Evolutionary conservation across 2,888 invertebrate genomes (phyloP).

Genomic region (Caenorhabditis japonica): DNA sequence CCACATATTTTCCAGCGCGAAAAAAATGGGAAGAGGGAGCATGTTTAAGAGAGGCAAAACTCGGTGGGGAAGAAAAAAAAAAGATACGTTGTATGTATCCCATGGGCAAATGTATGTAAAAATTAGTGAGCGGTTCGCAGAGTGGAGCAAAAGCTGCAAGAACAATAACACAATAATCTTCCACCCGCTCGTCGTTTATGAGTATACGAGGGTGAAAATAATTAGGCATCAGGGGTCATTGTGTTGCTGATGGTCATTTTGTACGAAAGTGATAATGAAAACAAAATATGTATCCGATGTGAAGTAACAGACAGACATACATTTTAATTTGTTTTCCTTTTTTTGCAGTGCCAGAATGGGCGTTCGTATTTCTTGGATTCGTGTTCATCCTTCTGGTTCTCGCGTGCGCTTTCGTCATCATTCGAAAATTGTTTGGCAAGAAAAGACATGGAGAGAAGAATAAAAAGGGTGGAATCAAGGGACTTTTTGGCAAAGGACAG

Average conservation of each 20-base stretch:
- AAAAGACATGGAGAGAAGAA: conserved; percentile 77
- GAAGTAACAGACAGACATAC: background rate
- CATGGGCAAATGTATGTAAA: conserved; percentile 20
- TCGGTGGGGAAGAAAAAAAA: conserved; percentile 19
- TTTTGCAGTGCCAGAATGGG: conserved; percentile 76
- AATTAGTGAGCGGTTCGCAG: conserved; percentile 15
- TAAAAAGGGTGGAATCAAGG: conserved; percentile 69
- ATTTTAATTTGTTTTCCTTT: conserved; percentile 20
- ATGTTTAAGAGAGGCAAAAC: conserved; percentile 16
- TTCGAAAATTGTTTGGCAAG: conserved; percentile 76
- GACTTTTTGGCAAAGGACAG: conserved; percentile 69
- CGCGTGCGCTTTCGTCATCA: conserved; percentile 69
- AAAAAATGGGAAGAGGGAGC: conserved; percentile 23
- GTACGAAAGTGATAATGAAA: background rate
- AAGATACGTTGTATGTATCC: conserved; percentile 19
- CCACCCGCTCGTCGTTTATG: conserved; percentile 36
- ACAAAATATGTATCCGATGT: background rate
- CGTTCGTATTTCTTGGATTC: conserved; percentile 75
- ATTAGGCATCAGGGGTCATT: conserved; percentile 28
- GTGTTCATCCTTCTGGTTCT: conserved; percentile 71
- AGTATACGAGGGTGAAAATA: conserved; percentile 27
- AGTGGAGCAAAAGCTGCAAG: conserved; percentile 6
- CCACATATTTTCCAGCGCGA: conserved; percentile 28
- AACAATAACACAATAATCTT: conserved; percentile 48
- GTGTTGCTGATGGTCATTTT: too few relatives aligned